Base-by-base conservation (phyloP, 2,888 invertebrate genomes). In the Halocaridina rubra region DNA sequence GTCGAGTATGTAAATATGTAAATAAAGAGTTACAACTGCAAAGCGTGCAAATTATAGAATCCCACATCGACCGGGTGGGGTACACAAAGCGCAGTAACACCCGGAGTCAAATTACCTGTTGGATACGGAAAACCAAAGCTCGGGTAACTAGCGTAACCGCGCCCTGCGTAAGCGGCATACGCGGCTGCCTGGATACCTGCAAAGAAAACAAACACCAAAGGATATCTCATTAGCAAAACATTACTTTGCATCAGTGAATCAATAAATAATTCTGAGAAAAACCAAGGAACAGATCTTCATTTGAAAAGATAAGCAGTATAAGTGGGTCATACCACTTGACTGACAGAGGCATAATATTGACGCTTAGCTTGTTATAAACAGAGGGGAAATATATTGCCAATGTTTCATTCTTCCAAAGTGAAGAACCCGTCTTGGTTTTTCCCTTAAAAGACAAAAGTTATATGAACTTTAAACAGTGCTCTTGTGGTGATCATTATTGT, bases 91-190 rank as follows among this genome's bases (percentile, higher is more conserved):
- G 91, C 87, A 93, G 94, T 94, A 93, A 94, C 93, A 93, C 94
- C 94, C 93, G 93, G 93, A 93, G 94, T 94, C 93, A 94, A 93
- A 94, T 97, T 96, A 97, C 97, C 97, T 96, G 97, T 96, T 92
- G 97, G 97, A 93, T 97, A 97, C 92, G 97, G 97, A 93, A 97
- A 96, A 94, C 97, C 97, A 94, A 97, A 97, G 94, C 97, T 96
- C 93, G 97, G 96, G 94, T 97, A 97, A 93, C 97, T 96, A 93
- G 97, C 96, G 93, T 97, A 97, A 92, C 97, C 96, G 93, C 97
- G 96, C 92, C 97, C 96, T 92, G 97, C 97, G 93, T 97, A 97
- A 91, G 97, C 97, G 93, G 97, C 97, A 93, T 97, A 97, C 91
- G 97, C 97, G 91, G 95, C 96, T 93, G 88, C 88, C 57, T 97